These are phyloP conservation scores for Morelia viridis DNA, from an alignment of 2,797 vertebrate species.

Conservation along the genomic window DNA sequence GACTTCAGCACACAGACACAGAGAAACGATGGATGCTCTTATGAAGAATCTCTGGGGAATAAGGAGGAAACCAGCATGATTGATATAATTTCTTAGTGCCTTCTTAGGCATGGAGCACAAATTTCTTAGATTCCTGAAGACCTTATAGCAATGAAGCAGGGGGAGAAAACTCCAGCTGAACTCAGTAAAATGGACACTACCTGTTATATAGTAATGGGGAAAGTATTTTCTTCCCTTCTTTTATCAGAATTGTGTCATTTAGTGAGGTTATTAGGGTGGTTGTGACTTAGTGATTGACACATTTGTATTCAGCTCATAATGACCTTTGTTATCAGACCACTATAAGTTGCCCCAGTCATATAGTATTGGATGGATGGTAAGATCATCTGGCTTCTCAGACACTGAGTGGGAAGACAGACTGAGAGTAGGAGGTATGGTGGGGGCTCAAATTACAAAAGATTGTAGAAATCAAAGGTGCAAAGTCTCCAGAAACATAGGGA, in stretches of 20 bases:
- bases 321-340: too few relatives aligned
- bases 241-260: background rate
- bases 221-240: background rate
- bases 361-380: too few relatives aligned
- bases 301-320: background rate
- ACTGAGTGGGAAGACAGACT: too few relatives aligned
- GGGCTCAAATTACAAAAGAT: too few relatives aligned
- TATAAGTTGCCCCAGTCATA: too few relatives aligned
- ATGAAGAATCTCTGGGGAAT: background rate
- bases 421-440: too few relatives aligned
- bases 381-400: too few relatives aligned
- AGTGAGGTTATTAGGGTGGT: background rate
- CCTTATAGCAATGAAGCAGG: background rate
- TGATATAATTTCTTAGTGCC: background rate
- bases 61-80: background rate
- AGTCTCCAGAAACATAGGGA: too few relatives aligned
- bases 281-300: background rate
- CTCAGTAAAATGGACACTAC: background rate
- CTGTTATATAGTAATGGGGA: background rate
- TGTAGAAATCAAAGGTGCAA: too few relatives aligned
- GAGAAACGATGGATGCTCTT: background rate
- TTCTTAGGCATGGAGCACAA: background rate
- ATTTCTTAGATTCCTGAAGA: background rate
- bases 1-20: background rate
- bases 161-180: background rate